phyloP scores from a whole-genome alignment of 2,888 invertebrate species.

The Polydrusus cervinus region DNA sequence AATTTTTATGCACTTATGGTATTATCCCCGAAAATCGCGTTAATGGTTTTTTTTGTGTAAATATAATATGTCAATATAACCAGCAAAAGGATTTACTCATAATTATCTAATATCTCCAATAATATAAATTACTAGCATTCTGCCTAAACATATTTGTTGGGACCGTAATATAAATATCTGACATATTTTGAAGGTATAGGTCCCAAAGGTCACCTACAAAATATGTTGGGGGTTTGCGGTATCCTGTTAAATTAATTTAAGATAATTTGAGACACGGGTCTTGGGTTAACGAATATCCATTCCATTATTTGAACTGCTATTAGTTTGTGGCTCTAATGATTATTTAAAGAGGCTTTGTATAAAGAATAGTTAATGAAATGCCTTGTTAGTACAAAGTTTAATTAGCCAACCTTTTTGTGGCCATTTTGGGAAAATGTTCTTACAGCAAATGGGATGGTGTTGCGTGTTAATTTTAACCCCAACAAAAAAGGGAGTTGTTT shows the following conservation, averaged over 20 bases:
- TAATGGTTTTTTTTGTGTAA: too few relatives aligned
- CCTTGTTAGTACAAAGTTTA: not conserved
- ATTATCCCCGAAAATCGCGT: too few relatives aligned
- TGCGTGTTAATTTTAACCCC: too few relatives aligned
- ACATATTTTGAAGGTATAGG: not conserved
- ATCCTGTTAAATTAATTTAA: slow-evolving; percentile 8
- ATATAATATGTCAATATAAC: too few relatives aligned
- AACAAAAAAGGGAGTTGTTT: too few relatives aligned
- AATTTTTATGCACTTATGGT: too few relatives aligned
- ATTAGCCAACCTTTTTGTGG: not conserved
- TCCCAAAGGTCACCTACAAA: not conserved
- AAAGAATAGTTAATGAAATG: not conserved
- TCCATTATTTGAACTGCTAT: not conserved
- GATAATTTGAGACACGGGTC: not conserved
- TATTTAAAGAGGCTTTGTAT: not conserved
- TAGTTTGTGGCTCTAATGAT: not conserved
- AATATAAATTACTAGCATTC: not conserved
- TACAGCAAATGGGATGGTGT: too few relatives aligned
- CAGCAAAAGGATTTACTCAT: too few relatives aligned
- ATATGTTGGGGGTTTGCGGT: not conserved
- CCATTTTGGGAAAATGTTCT: too few relatives aligned
- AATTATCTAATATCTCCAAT: not conserved
- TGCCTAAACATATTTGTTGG: not conserved
- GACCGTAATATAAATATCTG: not conserved
- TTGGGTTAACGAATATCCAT: not conserved